These are phyloP conservation scores for Eutrigla gurnardus DNA, from an alignment of 2,797 vertebrate genomes.

Conservation along the genomic window DNA sequence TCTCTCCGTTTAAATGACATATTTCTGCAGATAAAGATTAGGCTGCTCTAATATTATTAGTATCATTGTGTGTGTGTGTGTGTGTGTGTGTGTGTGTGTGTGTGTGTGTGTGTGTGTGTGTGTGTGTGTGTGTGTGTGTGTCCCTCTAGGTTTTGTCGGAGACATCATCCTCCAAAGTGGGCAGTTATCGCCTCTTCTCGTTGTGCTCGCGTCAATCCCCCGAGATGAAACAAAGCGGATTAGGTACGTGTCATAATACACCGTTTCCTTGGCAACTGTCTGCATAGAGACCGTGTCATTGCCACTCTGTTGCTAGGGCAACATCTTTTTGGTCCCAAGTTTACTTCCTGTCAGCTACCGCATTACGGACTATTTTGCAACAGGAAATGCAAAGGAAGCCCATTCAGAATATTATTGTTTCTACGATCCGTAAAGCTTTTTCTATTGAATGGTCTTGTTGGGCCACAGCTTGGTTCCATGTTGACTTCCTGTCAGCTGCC, in stretches of 20 bases:
- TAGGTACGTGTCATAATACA: slow-evolving; percentile 86
- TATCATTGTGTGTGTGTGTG: not conserved
- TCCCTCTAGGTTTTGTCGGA: slow-evolving; percentile 93
- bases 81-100: slow-evolving; percentile 8
- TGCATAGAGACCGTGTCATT: slow-evolving; percentile 1
- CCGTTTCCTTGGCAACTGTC: slow-evolving; percentile 31
- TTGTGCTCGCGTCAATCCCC: slow-evolving; percentile 93
- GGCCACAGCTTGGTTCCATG: too few relatives aligned
- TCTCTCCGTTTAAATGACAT: too few relatives aligned
- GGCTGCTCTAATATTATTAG: too few relatives aligned
- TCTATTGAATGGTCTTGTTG: too few relatives aligned
- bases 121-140: not conserved
- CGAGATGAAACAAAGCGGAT: slow-evolving; percentile 97
- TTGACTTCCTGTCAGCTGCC: too few relatives aligned
- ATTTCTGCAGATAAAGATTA: too few relatives aligned
- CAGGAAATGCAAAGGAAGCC: too few relatives aligned
- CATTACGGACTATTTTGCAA: too few relatives aligned
- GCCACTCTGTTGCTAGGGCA: not conserved
- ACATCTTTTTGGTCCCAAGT: not conserved
- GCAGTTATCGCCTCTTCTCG: slow-evolving; percentile 95
- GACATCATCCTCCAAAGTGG: slow-evolving; percentile 92
- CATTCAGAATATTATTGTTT: too few relatives aligned
- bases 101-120: slow-evolving; percentile 5
- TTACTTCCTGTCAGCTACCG: not conserved
- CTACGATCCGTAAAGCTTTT: too few relatives aligned